phyloP scores from a whole-genome alignment of 2,888 invertebrate genomes.

The Atethmia centrago region DNA sequence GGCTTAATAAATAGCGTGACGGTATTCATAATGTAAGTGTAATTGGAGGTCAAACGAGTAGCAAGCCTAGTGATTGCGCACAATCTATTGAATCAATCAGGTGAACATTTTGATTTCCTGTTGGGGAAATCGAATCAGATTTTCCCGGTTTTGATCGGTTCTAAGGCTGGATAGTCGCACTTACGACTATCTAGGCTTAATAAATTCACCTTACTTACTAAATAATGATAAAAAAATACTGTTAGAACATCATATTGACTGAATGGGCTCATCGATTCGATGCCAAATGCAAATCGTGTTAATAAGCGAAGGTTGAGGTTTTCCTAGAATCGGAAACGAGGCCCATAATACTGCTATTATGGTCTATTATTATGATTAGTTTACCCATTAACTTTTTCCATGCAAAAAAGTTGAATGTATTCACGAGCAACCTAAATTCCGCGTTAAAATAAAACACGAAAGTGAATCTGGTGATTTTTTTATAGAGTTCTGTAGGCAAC shows the following conservation, averaged over 20 bases:
- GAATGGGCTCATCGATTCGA: slow-evolving; percentile 16
- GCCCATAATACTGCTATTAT: slow-evolving; percentile 20
- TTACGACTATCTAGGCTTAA: background rate
- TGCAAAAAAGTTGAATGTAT: slow-evolving; percentile 6
- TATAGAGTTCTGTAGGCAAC: too few species aligned
- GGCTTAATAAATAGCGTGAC: background rate
- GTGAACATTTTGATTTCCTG: too few species aligned
- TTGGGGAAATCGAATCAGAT: background rate
- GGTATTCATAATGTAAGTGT: background rate
- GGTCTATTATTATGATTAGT: background rate
- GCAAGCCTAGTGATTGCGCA: background rate
- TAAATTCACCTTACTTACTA: background rate
- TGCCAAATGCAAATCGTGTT: slow-evolving; percentile 31
- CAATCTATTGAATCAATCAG: background rate
- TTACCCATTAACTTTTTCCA: background rate
- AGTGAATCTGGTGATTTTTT: too few species aligned
- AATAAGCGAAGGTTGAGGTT: slow-evolving; percentile 17
- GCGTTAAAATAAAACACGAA: too few species aligned
- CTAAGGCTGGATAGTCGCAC: too few species aligned
- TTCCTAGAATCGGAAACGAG: slow-evolving; percentile 39
- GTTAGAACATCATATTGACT: background rate
- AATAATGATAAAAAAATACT: background rate
- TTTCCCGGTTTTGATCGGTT: background rate
- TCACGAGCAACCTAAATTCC: slow-evolving; percentile 5
- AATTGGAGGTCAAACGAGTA: too few species aligned